Evolutionary conservation across 2,888 invertebrate genomes (phyloP).

Genomic region (Dendrolimus pini): DNA sequence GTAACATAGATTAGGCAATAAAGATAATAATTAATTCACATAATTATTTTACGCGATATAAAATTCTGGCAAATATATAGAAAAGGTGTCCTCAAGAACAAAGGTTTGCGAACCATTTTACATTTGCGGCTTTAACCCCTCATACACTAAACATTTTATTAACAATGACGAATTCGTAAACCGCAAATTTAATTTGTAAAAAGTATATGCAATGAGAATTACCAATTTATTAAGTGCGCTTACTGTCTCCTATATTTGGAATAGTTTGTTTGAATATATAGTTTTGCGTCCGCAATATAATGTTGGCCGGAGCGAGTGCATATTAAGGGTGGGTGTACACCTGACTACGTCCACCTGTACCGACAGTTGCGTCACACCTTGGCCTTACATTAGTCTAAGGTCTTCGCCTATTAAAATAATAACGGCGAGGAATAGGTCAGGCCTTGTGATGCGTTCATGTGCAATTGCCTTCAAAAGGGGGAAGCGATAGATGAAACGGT

Average conservation of each 20-base stretch:
- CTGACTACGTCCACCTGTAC: conserved; percentile 53
- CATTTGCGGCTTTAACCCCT: no score
- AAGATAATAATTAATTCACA: conserved; percentile 8
- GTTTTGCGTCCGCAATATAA: no score
- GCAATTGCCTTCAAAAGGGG: conserved; percentile 1
- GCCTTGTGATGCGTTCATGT: conserved; percentile 16
- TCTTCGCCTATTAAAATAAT: conserved; percentile 31
- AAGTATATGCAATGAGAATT: no score
- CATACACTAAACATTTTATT: no score
- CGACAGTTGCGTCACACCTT: conserved; percentile 55
- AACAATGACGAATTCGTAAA: conserved; percentile 1
- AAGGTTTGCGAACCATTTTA: conserved; percentile 9
- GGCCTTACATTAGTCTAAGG: conserved; percentile 30
- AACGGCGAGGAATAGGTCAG: conserved; percentile 38
- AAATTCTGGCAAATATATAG: conserved; percentile 20
- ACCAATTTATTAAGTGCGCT: no score
- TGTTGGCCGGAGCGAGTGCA: conserved; percentile 7
- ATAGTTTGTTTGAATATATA: background rate
- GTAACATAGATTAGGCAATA: no score
- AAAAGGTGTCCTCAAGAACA: conserved; percentile 19
- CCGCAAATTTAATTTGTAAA: conserved; percentile 4
- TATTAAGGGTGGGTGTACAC: conserved; percentile 42
- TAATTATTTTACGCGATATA: conserved; percentile 7
- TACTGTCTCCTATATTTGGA: conserved; percentile 2
- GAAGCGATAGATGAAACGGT: no score